Evolutionary conservation across 2,797 vertebrate genomes (phyloP), one percentile per base, ranked within the genome.

Genomic region (Chaetodon trifasciatus): DNA sequence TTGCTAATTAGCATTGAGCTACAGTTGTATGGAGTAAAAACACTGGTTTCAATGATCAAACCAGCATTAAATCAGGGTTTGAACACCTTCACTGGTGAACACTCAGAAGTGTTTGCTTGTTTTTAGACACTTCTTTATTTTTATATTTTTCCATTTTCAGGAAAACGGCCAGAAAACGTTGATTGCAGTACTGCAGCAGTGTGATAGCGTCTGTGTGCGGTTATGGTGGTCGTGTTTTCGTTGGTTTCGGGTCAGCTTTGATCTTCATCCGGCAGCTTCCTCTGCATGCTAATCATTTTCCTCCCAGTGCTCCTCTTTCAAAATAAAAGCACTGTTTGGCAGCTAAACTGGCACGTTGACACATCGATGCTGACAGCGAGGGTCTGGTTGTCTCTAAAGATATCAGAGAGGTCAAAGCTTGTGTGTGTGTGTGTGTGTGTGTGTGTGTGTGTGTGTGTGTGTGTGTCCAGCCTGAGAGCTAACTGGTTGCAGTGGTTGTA

Each of bases 301-400:
- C 21, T 28, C 16, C 6, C 0, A 3, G 0, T 15, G 19, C 24
- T 8, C 40, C 1, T 56, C 63, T 60, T 81, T 76, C 73, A 71
- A 66, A 82, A 73, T 77, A 69, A 78, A 74, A 19, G 15, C 1
- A 19, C 8, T 6, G 7, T 24, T 53, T 42, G 3, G 37, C 50
- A 77, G 69, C 24, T 58, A 3, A 50, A 57, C 44, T 28, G 50
- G 76, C 62, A 57, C 13, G 21, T 50, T 49, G 79, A 66, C 65
- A 64, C 13, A 46, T 16, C 24, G 62, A 37, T n/a, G 50, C 35
- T 60, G 66, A 44, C 72, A 3, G 44, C 6, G 9, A 52, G 2
- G 9, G 17, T 4, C n/a, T 17, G 8, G 11, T 35, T 0, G 4
- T 15, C 66, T 70, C 35, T 44, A 35, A 64, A 63, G 53, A 63